Conservation (phyloP, 2,888 invertebrate genomes). For the Scaptomyza reducta region DNA sequence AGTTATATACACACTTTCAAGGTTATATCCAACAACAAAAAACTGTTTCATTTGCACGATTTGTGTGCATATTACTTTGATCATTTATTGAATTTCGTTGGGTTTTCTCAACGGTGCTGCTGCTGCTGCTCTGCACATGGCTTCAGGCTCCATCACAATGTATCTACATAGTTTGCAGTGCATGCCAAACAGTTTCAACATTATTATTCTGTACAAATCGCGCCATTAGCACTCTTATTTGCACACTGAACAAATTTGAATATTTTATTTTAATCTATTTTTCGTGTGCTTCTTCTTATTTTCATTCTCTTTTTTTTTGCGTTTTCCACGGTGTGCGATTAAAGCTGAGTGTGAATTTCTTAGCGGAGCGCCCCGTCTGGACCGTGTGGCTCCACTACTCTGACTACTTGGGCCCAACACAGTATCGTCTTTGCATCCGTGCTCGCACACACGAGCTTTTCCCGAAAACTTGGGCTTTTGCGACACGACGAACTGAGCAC, state of each 20-base stretch:
- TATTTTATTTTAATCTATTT: conserved; percentile 25
- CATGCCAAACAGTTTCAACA: conserved; percentile 29
- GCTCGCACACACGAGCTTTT: conserved; percentile 72
- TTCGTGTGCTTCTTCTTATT: conserved; percentile 28
- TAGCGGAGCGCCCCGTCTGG: conserved; percentile 77
- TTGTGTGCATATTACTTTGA: conserved; percentile 32
- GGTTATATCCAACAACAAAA: conserved; percentile 68
- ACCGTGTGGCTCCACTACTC: conserved; percentile 82
- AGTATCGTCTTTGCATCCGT: conserved; percentile 49
- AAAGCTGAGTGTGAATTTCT: conserved; percentile 28
- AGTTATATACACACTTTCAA: conserved; percentile 52
- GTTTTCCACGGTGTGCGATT: conserved; percentile 56
- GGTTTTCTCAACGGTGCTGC: conserved; percentile 22
- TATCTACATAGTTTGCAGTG: conserved; percentile 40
- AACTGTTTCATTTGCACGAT: conserved; percentile 36
- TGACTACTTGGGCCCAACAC: conserved; percentile 75
- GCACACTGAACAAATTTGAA: conserved; percentile 21
- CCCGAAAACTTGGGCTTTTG: conserved; percentile 59
- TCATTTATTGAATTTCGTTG: conserved; percentile 22
- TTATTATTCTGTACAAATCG: conserved; percentile 3
- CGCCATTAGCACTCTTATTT: conserved; percentile 6
- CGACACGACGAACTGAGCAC: conserved; percentile 23
- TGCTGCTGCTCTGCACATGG: conserved; percentile 51
- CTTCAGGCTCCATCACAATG: conserved; percentile 44
- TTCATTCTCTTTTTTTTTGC: conserved; percentile 30